These are phyloP conservation scores for Troides helena DNA, from an alignment of 2,888 invertebrate genomes.

Conservation along the genomic window DNA sequence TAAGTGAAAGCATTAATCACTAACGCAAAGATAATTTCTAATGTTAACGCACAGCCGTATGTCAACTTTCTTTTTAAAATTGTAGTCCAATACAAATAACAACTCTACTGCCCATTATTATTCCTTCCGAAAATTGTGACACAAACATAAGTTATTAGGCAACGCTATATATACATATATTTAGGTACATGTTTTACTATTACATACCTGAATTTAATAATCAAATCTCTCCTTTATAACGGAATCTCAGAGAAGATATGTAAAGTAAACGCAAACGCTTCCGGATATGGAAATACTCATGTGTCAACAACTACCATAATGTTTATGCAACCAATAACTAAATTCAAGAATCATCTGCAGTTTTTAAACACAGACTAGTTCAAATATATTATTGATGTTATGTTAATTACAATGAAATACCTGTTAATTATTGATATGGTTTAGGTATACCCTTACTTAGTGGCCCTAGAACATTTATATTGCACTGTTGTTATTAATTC, in stretches of 20 bases:
- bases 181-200: too few relatives aligned
- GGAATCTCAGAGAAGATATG: background rate
- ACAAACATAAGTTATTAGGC: background rate
- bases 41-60: background rate
- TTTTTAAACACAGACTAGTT: background rate
- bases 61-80: background rate
- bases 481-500: background rate
- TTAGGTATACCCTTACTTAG: background rate
- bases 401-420: background rate
- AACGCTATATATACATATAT: too few relatives aligned
- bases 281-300: conserved; percentile 8
- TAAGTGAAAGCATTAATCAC: conserved; percentile 17
- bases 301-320: background rate
- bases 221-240: too few relatives aligned
- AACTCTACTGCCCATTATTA: background rate
- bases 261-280: background rate
- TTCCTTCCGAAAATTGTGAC: background rate
- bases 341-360: background rate
- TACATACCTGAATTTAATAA: too few relatives aligned
- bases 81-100: background rate
- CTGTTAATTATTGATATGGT: background rate
- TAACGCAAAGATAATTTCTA: background rate
- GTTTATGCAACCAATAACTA: background rate
- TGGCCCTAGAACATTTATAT: background rate
- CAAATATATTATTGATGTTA: too few relatives aligned